A percentile compares a stretch with the other conserved stretches of the same genome.
phyloP scores from a whole-genome alignment of 2,888 invertebrate genomes.

The Parnassius orleans region DNA sequence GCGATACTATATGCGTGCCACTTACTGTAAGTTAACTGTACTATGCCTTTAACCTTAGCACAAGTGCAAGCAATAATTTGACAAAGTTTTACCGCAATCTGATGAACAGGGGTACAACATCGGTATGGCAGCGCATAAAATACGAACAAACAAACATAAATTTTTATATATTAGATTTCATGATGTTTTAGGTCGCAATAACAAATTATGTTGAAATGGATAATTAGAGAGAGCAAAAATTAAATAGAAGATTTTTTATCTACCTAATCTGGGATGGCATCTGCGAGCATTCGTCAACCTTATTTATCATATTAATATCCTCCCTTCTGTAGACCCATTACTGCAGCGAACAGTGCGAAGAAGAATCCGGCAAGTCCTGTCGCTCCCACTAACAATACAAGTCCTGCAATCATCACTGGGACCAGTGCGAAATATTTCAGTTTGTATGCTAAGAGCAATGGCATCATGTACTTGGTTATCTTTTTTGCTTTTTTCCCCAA shows the following conservation, averaged over 20 bases:
- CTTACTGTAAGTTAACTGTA: too few species aligned
- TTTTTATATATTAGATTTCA: too few species aligned
- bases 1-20: too few species aligned
- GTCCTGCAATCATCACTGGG: constrained; percentile 86
- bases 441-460: constrained; percentile 90
- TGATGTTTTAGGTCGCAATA: background rate
- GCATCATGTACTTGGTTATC: constrained; percentile 86
- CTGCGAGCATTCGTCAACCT: constrained; percentile 58
- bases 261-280: constrained; percentile 63
- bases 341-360: constrained; percentile 91
- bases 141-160: too few species aligned
- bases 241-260: constrained; percentile 27
- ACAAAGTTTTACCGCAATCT: too few species aligned
- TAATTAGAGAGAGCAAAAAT: constrained; percentile 34
- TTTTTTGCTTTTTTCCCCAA: constrained; percentile 76
- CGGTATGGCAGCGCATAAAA: too few species aligned
- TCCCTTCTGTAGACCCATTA: constrained; percentile 86
- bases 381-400: constrained; percentile 87
- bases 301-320: constrained; percentile 53
- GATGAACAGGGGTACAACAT: too few species aligned
- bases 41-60: too few species aligned
- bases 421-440: constrained; percentile 90
- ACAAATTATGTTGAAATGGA: constrained; percentile 28
- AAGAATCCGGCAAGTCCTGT: constrained; percentile 93
- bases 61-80: too few species aligned